Evolutionary conservation across 2,113 vertebrate genomes (phyloP).

Genomic region (Cettia cetti): DNA sequence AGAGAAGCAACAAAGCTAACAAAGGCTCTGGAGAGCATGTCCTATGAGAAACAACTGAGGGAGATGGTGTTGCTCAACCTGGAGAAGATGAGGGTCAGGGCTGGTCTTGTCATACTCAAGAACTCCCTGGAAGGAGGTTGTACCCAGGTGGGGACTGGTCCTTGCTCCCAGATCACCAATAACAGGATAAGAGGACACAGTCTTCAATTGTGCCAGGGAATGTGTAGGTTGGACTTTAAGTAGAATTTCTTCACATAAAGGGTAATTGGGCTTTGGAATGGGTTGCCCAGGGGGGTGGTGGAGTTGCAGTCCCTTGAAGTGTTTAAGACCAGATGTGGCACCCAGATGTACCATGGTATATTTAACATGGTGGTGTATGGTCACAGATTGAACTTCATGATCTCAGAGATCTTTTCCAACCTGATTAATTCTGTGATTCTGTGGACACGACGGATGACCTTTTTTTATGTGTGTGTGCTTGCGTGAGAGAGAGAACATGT

Average conservation of each 20-base stretch:
- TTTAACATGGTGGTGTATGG: not conserved
- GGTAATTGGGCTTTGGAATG: not conserved
- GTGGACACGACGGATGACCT: not conserved
- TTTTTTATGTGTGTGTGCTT: accelerated
- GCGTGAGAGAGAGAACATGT: not conserved
- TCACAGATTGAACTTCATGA: not conserved
- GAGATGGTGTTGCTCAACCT: not conserved
- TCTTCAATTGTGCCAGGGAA: not conserved
- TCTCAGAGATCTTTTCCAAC: not conserved
- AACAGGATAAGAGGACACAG: not conserved
- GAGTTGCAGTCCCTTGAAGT: too few species aligned
- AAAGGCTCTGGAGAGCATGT: not conserved
- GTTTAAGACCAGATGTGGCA: not conserved
- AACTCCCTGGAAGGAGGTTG: not conserved
- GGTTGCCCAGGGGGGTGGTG: accelerated
- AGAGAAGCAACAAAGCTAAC: not conserved
- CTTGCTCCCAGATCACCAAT: not conserved
- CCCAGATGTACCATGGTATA: too few species aligned
- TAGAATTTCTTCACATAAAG: not conserved
- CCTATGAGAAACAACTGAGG: not conserved
- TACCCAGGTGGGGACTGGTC: too few species aligned
- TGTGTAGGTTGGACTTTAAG: not conserved
- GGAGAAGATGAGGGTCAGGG: not conserved
- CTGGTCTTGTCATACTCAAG: not conserved
- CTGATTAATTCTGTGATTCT: not conserved